Base-by-base conservation (phyloP, 2,797 vertebrate genomes). In the Ptychadena robeensis region DNA sequence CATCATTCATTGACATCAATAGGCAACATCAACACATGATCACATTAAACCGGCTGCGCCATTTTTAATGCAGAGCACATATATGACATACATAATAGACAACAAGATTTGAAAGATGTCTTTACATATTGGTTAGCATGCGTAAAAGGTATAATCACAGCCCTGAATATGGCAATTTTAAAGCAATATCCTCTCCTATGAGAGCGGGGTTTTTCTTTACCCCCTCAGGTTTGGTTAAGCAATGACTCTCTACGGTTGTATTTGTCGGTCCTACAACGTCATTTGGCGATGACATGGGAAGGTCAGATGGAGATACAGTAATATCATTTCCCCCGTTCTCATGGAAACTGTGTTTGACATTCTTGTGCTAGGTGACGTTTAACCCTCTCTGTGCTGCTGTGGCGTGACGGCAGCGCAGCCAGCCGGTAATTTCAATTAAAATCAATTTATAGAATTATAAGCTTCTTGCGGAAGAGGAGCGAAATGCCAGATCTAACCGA, bases 261-360 rank as follows among this genome's bases (percentile, higher is more conserved):
- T 63, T 32, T 15, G 32, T 34, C 63, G 22, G 63, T 31, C 37
- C 18, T 15, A 34, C 28, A 8, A 30, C 44, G 40, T 38, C 64
- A 14, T 48, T 44, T 37, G 25, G 57, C 4, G 75, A 57, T 68
- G 75, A 78, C 64, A 78, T 9, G 12, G 10, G 30, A 78, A 78
- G 75, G 75, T 78, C 75, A 78, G 69, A 80, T 31, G 14, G 32
- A 35, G 44, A 68, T 32, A 74, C 38, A 18, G 80, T 12, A 57
- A 74, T 74, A 74, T 57, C 71, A 38, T 38, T 31, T 8, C 32
- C 63, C 4, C 22, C 22, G 71, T 81, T 61, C 71, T 59, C 80
- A 81, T 81, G 35, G 80, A 71, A 81, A 81, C 80, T 30, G 63
- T 9, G 40, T 74, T 31, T 74, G 70, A 53, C 61, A 74, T 73